phyloP scores from a whole-genome alignment of 2,113 vertebrate species.

The Pycnonotus jocosus region DNA sequence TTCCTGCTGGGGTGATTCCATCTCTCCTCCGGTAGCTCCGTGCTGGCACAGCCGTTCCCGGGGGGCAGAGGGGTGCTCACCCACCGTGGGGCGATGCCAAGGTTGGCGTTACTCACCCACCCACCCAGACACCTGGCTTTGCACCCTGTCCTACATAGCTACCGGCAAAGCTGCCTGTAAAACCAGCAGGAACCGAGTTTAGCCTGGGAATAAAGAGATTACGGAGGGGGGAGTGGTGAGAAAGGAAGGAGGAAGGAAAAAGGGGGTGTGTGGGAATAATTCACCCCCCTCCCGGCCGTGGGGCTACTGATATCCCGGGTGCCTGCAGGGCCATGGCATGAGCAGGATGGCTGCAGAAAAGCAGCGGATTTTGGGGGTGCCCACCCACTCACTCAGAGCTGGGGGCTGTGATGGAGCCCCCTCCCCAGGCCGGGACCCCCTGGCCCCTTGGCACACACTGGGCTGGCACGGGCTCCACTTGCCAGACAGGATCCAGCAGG shows the following conservation, averaged over 20 bases:
- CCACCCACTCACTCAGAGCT: not conserved
- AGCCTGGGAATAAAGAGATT: conserved; percentile 8
- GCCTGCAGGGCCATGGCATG: not conserved
- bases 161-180: not conserved
- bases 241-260: not conserved
- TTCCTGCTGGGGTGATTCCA: not conserved
- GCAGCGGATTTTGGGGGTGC: not conserved
- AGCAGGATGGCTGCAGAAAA: not conserved
- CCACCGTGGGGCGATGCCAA: not conserved
- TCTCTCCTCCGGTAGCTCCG: not conserved
- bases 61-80: not conserved
- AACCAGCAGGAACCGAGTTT: not conserved
- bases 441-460: not conserved
- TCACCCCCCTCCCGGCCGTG: not conserved
- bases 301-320: not conserved
- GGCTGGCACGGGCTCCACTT: not conserved
- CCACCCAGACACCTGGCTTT: not conserved
- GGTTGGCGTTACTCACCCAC: not conserved
- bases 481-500: not conserved
- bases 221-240: accelerated
- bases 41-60: not conserved
- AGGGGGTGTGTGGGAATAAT: not conserved
- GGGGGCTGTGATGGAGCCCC: not conserved
- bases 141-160: not conserved
- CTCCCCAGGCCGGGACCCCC: not conserved